phyloP scores from a whole-genome alignment of 1,140 invertebrate species.

The Mycetomoellerius zeteki region DNA sequence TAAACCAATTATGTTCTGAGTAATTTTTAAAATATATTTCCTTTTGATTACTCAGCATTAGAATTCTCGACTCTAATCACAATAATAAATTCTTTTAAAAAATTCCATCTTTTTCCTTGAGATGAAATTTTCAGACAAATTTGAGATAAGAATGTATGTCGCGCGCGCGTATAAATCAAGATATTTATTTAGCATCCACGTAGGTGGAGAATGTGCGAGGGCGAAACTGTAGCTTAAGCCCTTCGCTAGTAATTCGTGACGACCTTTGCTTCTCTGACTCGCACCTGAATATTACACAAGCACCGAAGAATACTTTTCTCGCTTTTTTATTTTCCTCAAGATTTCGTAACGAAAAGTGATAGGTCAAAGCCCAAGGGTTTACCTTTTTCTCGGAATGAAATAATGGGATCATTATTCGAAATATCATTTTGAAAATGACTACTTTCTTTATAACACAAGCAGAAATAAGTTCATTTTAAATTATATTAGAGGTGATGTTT shows the following conservation, averaged over 20 bases:
- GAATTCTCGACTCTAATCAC: not conserved
- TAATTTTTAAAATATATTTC: not conserved
- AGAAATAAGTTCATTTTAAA: not conserved
- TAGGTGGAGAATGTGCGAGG: slow-evolving; percentile 15
- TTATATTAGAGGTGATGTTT: not conserved
- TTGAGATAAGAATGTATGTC: slow-evolving; percentile 4
- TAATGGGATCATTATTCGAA: not conserved
- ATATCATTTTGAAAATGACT: not conserved
- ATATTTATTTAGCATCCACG: not conserved
- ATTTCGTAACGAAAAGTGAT: not conserved
- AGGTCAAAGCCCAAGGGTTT: not conserved
- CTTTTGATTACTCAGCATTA: not conserved
- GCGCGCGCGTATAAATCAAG: slow-evolving; percentile 14
- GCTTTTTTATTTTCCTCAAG: not conserved
- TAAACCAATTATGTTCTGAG: not conserved
- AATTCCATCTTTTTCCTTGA: not conserved
- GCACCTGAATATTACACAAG: slow-evolving; percentile 19
- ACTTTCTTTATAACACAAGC: not conserved
- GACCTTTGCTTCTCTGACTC: not conserved
- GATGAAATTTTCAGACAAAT: not conserved
- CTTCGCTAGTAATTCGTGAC: not conserved
- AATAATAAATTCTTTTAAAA: not conserved
- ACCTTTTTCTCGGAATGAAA: not conserved
- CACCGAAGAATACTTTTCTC: not conserved
- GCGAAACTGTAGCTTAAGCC: not conserved